Evolutionary conservation across 1,140 invertebrate species (phyloP).

Genomic region (Cardiocondyla obscurior): DNA sequence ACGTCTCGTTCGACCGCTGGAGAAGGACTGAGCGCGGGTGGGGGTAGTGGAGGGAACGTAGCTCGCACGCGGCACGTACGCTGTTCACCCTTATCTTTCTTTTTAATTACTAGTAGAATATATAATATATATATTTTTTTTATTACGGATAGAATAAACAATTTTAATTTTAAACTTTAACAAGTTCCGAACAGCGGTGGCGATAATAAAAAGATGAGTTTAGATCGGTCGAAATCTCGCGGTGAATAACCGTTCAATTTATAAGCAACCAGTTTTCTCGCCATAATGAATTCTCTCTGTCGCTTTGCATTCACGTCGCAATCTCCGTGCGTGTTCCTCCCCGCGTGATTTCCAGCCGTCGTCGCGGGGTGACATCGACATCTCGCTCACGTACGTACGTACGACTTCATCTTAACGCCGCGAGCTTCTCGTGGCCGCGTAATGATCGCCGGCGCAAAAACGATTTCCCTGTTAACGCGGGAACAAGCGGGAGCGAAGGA

Average conservation of each 20-base stretch:
- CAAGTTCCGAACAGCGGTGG: neutral
- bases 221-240: neutral
- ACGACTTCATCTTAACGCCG: slow-evolving; percentile 60
- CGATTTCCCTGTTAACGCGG: slow-evolving; percentile 8
- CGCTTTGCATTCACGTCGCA: slow-evolving; percentile 46
- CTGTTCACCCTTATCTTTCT: too few relatives aligned
- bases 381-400: slow-evolving; percentile 62
- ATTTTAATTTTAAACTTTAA: neutral
- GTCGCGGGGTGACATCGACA: slow-evolving; percentile 59
- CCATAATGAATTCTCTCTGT: slow-evolving; percentile 47
- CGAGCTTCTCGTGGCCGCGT: slow-evolving; percentile 43
- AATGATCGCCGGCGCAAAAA: slow-evolving; percentile 63
- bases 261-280: slow-evolving; percentile 52
- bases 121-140: too few relatives aligned
- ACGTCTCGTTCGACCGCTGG: too few relatives aligned
- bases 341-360: slow-evolving; percentile 19
- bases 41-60: too few relatives aligned
- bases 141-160: neutral
- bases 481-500: slow-evolving; percentile 20
- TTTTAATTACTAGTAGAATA: too few relatives aligned
- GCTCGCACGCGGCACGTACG: too few relatives aligned
- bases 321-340: slow-evolving; percentile 44
- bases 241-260: slow-evolving; percentile 49
- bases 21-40: too few relatives aligned
- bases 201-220: neutral